Evolutionary conservation across 2,113 vertebrate genomes (phyloP), one percentile per base, ranked within the genome.

Genomic region (Otis tarda): DNA sequence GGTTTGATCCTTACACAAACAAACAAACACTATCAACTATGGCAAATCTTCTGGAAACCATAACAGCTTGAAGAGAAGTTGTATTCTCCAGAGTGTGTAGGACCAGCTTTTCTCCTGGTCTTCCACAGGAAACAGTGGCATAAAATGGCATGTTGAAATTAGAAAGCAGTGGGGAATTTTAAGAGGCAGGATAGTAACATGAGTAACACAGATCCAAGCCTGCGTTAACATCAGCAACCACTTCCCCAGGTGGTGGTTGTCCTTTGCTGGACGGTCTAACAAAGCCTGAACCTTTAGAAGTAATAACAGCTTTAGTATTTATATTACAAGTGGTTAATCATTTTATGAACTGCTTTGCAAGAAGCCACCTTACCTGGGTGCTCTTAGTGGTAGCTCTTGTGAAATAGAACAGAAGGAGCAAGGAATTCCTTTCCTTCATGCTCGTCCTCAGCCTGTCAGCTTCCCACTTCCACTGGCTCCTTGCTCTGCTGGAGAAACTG

Each of bases 1-100:
- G 28, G 18, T 88, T 86, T 77, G 31, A 70, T 87, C 24, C 24
- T 41, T 64, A 80, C 57, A 30, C 57, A 73, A 37, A 53, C 22
- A 73, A 37, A 53, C 22, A 53, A 87, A 60, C 23, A 30, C 55
- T 39, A 39, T 31, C 30, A 75, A 3, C 15, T 70, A 65, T 13
- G 64, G 55, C 41, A 94, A 89, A 87, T 57, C n/a, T 73, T 87
- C 39, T 61, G 61, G 31, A 95, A 96, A 78, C 75, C 69, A 30
- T 56, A 47, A 87, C 11, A 52, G 14, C 24, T 78, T 87, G 35
- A 84, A 82, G 24, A 75, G 39, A 59, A 89, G 53, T 65, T 78
- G 6, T 59, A 15, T 74, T 81, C 21, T 68, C 13, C 4, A 2
- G 41, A 19, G 18, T 75, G 14, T 21, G 23, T 74, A 78, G 43